Evolutionary conservation across 2,113 vertebrate genomes (phyloP).

Genomic region (Etia nguti): DNA sequence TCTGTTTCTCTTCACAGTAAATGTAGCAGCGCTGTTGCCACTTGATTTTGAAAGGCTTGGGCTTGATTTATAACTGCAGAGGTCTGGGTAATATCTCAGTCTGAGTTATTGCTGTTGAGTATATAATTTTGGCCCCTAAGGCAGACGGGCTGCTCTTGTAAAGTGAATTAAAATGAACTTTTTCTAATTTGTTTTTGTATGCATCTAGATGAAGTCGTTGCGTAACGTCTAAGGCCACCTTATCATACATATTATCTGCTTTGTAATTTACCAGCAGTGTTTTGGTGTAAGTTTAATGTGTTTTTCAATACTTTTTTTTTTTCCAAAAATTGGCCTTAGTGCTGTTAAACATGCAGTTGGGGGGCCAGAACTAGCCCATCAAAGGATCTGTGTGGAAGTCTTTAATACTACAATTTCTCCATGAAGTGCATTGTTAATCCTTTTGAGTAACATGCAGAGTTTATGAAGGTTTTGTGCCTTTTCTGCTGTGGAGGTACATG

Average conservation of each 20-base stretch:
- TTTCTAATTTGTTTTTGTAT: neutral
- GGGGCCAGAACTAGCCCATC: neutral
- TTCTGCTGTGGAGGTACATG: neutral
- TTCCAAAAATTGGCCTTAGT: neutral
- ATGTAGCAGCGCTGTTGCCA: neutral
- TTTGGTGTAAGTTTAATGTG: neutral
- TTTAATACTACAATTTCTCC: neutral
- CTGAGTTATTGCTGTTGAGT: slow-evolving; percentile 6
- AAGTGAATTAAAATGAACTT: neutral
- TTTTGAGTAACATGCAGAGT: neutral
- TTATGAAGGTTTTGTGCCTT: neutral
- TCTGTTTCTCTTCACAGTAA: slow-evolving; percentile 9
- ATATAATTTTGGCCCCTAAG: neutral
- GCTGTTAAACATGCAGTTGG: neutral
- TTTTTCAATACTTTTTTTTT: neutral
- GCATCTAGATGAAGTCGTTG: neutral
- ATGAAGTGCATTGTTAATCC: neutral
- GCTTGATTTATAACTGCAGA: slow-evolving; percentile 11
- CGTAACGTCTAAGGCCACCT: neutral
- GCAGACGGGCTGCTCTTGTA: neutral
- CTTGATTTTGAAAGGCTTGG: neutral
- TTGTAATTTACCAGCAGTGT: neutral
- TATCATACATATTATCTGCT: neutral
- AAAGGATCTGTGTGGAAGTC: neutral
- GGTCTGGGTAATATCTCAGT: neutral